Evolutionary conservation across 2,113 vertebrate species (phyloP), one percentile per base, ranked within the genome.

Genomic region (Hiodon tergisus): DNA sequence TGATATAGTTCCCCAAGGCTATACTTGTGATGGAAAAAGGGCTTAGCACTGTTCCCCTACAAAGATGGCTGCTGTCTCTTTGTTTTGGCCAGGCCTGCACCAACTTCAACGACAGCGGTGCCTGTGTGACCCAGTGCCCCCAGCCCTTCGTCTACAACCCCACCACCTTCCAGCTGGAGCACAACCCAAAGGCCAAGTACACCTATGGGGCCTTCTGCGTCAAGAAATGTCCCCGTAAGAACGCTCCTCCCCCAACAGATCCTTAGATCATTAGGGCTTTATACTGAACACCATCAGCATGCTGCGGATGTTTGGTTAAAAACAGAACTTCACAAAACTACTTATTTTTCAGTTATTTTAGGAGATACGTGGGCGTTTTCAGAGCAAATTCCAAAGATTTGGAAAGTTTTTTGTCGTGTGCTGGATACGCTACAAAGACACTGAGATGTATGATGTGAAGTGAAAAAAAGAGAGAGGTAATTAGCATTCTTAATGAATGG

Each of bases 121-220:
- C 97, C 0, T 99, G 97, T 85, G 97, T 99, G 80, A 99, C 95
- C 0, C 97, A 99, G 79, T 99, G 97, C 74, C 97, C 97, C 5
- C 95, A 96, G 87, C 96, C 95, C 5, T 96, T 96, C 7, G 93
- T 99, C 48, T 99, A 99, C 89, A 99, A 97, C 83, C 95, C 95
- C 47, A 98, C 93, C 73, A 94, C 95, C 47, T 99, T 99, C 88
- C 97, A 98, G 14, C 85, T 98, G 88, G 95, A 98, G 66, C 95
- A 95, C 80, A 98, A 99, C 60, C 94, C 95, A 52, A 92, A 93
- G 2, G 96, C 96, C 72, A 99, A 98, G 84, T 99, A 99, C 86
- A 98, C 96, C 14, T 99, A 99, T 2, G 97, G 97, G 84, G 97
- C 97, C 2, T 98, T 99, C 86, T 99, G 97, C 11, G 97, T 99